Percentiles rank a stretch among this genome's conserved stretches.
Conservation (phyloP, 2,797 vertebrate species). For the Graptemys geographica region DNA sequence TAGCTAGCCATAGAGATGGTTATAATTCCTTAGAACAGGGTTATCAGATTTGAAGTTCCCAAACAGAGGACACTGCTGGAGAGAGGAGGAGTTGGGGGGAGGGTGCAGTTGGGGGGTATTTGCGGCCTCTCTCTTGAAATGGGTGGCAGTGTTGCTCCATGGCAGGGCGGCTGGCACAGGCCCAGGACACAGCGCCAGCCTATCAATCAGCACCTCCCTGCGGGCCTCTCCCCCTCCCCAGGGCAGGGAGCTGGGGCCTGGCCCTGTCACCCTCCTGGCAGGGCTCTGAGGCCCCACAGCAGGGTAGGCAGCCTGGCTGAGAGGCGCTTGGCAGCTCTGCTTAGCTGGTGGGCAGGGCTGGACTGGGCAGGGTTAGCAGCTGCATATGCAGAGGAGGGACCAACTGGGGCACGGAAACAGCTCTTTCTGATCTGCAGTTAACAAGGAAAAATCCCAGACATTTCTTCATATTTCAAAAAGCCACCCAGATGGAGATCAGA, state of each 20-base stretch:
- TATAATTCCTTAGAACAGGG: not conserved
- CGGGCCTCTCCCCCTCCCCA: not conserved
- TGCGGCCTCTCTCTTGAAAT: not conserved
- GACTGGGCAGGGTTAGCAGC: too few relatives aligned
- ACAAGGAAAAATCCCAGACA: too few relatives aligned
- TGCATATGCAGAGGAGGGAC: too few relatives aligned
- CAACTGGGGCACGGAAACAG: too few relatives aligned
- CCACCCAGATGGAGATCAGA: too few relatives aligned
- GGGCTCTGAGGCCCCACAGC: not conserved
- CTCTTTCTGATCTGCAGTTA: not conserved
- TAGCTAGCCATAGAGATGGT: not conserved
- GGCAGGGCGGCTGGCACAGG: not conserved
- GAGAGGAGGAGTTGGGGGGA: too few relatives aligned
- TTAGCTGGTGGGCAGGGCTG: not conserved
- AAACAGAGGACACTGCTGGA: not conserved
- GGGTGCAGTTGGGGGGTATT: too few relatives aligned
- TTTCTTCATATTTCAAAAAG: too few relatives aligned
- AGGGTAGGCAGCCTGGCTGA: not conserved
- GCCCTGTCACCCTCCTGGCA: not conserved
- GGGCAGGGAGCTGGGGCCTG: not conserved
- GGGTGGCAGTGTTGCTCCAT: not conserved
- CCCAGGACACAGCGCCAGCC: not conserved
- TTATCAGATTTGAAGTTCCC: not conserved
- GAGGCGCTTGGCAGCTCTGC: not conserved
- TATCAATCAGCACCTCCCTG: not conserved